Base-by-base conservation (phyloP, 2,113 vertebrate genomes). In the Zosterops japonicus region DNA sequence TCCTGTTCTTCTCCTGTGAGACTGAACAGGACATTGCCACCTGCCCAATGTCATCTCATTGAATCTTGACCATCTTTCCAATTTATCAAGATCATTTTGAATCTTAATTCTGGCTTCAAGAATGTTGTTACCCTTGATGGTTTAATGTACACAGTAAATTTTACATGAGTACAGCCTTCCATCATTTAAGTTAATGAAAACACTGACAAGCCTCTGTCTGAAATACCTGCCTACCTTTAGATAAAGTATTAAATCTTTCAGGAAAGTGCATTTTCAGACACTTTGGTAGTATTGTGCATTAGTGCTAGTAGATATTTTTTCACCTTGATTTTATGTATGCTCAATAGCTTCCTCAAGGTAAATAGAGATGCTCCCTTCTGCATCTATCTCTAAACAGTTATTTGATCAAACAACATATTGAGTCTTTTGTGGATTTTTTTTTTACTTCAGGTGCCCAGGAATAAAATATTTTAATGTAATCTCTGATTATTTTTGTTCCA, bases 101-200 rank as follows among this genome's bases (percentile, higher is more conserved):
- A 63, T 89, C 76, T 88, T 69, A 53, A 63, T 86, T 74, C 79
- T 90, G 71, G 41, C 59, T 92, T 77, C 52, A 50, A 56, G 68
- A 93, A 47, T 52, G 60, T 27, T 83, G 76, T 57, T 80, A 80
- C 68, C 55, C 76, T 97, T 67, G 70, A 65, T 88, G 77, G 57
- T 42, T 92, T 90, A 95, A 86, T 59, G 59, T 47, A 27, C 33
- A 21, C 36, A 67, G 63, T 63, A 92, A 83, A 87, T 92, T 93
- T 74, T 67, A 69, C 11, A 35, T 7, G 56, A 89, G 50, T 49
- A 61, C 11, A 27, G 33, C 52, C 79, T 89, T 93, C 76, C 33
- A 78, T 94, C 83, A 78, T 90, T 93, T 78, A 67, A 93, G 46
- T 89, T 83, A 89, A 92, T 89, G 69, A 90, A 94, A 78, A 42